Conservation (phyloP, 2,113 vertebrate genomes). For the Nibea coibor region DNA sequence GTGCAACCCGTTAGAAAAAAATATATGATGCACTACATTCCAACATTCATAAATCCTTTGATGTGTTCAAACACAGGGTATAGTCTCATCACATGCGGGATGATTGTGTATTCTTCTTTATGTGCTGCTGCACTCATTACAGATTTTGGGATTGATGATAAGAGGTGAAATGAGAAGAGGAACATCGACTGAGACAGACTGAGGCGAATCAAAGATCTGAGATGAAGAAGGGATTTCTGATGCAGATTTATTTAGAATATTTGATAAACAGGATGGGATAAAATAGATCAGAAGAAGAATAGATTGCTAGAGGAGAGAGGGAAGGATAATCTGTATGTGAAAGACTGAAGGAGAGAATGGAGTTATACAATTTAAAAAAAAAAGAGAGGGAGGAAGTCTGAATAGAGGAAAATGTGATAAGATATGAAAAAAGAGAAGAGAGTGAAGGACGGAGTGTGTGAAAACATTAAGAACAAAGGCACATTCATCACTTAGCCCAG, state of each 20-base stretch:
- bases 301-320: not conserved
- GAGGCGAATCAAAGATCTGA: not conserved
- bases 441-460: constrained; percentile 1
- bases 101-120: constrained; percentile 44
- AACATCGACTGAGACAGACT: constrained; percentile 18
- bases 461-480: constrained; percentile 41
- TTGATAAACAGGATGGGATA: not conserved
- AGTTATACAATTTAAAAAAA: constrained; percentile 2
- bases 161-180: constrained; percentile 9
- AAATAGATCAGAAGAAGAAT: not conserved
- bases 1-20: constrained; percentile 53
- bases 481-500: constrained; percentile 36
- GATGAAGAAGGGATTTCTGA: not conserved
- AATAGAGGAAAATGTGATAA: constrained; percentile 21
- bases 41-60: constrained; percentile 41
- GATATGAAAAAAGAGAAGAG: constrained; percentile 3
- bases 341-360: constrained; percentile 39
- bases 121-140: constrained; percentile 18
- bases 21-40: constrained; percentile 63
- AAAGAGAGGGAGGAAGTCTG: constrained; percentile 45
- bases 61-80: constrained; percentile 69
- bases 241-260: not conserved
- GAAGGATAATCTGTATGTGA: constrained; percentile 40
- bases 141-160: not conserved
- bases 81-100: constrained; percentile 27